A percentile compares a stretch with the other conserved stretches of the same genome.
These are phyloP conservation scores for Atractosteus spatula DNA, from an alignment of 2,113 vertebrate species.

Conservation along the genomic window DNA sequence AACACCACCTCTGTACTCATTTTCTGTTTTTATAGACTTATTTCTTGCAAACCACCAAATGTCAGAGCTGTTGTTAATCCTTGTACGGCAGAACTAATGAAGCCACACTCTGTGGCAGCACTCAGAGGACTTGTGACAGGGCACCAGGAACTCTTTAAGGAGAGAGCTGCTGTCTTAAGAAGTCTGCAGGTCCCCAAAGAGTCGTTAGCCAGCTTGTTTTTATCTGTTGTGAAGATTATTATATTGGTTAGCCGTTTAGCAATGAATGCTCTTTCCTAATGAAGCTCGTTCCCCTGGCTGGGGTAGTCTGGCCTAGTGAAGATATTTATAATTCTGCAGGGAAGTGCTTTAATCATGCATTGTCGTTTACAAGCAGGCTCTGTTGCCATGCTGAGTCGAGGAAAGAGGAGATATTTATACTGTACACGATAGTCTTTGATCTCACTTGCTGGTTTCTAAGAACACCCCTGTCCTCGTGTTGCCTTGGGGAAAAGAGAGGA, in stretches of 20 bases:
- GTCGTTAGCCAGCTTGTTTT: conserved; percentile 30
- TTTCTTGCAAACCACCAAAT: conserved; percentile 49
- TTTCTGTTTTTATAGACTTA: conserved; percentile 54
- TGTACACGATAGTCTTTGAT: not conserved
- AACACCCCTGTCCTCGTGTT: not conserved
- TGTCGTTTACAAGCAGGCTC: not conserved
- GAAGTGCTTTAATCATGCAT: conserved; percentile 1
- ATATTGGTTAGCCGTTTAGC: conserved; percentile 33
- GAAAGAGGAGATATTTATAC: conserved; percentile 21
- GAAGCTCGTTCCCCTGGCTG: conserved; percentile 20
- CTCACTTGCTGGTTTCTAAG: not conserved
- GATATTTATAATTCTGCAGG: not conserved
- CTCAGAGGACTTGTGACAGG: not conserved
- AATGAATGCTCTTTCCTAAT: conserved; percentile 32
- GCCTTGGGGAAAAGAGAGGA: not conserved
- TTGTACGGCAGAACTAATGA: conserved; percentile 45
- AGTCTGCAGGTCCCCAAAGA: conserved; percentile 31
- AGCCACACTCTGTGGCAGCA: conserved; percentile 17
- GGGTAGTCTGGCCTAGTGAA: not conserved
- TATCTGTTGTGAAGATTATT: conserved; percentile 38
- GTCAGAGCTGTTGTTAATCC: conserved; percentile 52
- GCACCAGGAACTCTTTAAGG: conserved; percentile 21
- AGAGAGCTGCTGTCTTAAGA: conserved; percentile 23
- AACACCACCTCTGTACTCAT: conserved; percentile 12
- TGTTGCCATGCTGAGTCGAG: conserved; percentile 4